Conservation (phyloP, 2,113 vertebrate genomes). For the Acanthochromis polyacanthus region DNA sequence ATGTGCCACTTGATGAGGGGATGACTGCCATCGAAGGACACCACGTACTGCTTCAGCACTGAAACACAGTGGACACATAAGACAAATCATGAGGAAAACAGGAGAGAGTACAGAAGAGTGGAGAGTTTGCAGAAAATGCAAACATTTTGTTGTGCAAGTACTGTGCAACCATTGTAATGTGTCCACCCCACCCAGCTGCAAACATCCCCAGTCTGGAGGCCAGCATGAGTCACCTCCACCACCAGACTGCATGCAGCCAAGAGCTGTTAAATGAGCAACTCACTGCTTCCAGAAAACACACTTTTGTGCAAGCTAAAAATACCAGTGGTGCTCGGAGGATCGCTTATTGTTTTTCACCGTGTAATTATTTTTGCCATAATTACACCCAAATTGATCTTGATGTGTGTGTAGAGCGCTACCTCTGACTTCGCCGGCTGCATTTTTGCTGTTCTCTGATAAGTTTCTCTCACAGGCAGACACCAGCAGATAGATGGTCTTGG, state of each 20-base stretch:
- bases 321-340: background rate
- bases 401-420: constrained; percentile 21
- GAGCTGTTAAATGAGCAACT: background rate
- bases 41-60: constrained; percentile 65
- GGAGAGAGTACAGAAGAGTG: background rate
- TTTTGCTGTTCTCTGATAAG: background rate
- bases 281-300: background rate
- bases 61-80: background rate
- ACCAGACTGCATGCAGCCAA: background rate
- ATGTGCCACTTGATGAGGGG: constrained; percentile 76
- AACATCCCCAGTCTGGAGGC: background rate
- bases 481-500: constrained; percentile 74
- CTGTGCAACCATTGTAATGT: background rate
- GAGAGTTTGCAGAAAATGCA: background rate
- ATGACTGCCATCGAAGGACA: constrained; percentile 69
- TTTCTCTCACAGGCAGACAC: constrained; percentile 40
- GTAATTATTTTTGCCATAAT: background rate
- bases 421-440: background rate
- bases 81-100: background rate
- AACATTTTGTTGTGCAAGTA: constrained; percentile 4
- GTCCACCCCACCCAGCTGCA: constrained; percentile 35
- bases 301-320: background rate
- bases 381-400: background rate
- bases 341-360: background rate
- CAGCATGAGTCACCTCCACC: constrained; percentile 36